Percentiles rank a stretch among this genome's conserved stretches.
These are phyloP conservation scores for Sphaeramia orbicularis DNA, from an alignment of 2,797 vertebrate genomes.

Conservation along the genomic window DNA sequence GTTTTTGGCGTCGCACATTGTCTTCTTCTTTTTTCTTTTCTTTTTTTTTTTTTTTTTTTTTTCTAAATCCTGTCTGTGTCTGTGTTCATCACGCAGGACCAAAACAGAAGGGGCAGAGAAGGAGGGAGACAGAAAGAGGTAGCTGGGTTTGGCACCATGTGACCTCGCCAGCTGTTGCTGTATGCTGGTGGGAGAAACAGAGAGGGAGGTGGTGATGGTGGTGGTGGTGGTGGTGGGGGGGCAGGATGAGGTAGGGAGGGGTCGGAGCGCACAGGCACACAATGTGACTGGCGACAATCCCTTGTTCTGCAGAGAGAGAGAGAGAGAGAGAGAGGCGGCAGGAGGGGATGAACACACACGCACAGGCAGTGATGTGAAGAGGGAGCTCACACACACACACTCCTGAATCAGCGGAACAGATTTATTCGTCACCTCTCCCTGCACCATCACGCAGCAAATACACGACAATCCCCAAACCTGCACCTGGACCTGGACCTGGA, in stretches of 20 bases:
- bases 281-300: slow-evolving; percentile 79
- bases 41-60: too few relatives aligned
- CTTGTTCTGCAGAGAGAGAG: slow-evolving; percentile 66
- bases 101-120: slow-evolving; percentile 28
- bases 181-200: slow-evolving; percentile 60
- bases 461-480: slow-evolving; percentile 50
- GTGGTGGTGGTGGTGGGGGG: slow-evolving; percentile 30
- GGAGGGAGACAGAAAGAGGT: slow-evolving; percentile 49
- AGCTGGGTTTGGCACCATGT: slow-evolving; percentile 69
- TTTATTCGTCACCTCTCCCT: slow-evolving; percentile 66
- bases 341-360: slow-evolving; percentile 60
- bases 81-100: slow-evolving; percentile 21
- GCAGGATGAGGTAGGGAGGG: slow-evolving; percentile 49
- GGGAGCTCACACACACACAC: slow-evolving; percentile 53
- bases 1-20: not conserved
- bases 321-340: slow-evolving; percentile 34
- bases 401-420: slow-evolving; percentile 77
- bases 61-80: not conserved
- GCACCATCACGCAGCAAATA: slow-evolving; percentile 57
- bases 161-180: slow-evolving; percentile 81
- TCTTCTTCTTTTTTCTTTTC: not conserved
- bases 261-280: slow-evolving; percentile 51
- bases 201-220: slow-evolving; percentile 34
- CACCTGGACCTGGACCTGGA: slow-evolving; percentile 42
- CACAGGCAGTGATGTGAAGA: slow-evolving; percentile 44